Evolutionary conservation across 2,113 vertebrate species (phyloP), one percentile per base, ranked within the genome.

Genomic region (Cygnus atratus): DNA sequence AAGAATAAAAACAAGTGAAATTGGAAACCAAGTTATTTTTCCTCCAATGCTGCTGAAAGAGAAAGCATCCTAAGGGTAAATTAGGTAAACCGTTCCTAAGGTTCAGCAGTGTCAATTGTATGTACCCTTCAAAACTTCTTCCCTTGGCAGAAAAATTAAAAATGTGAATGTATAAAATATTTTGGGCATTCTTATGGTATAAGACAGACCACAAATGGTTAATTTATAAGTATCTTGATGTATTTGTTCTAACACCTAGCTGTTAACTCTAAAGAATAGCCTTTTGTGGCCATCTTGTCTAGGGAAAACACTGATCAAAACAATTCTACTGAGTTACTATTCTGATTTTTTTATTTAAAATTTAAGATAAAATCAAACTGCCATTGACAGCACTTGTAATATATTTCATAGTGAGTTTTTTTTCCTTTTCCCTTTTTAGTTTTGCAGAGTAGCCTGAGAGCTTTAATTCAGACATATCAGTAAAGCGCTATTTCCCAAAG

Each of bases 401-500:
- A n/a, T 5, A 4, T 55, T 80, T 62, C 82, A 66, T 73, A 18
- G 33, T 43, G 77, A 95, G 75, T 55, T 68, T 71, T 90, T 46
- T 90, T 82, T 46, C 37, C 63, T 41, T 92, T 91, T 70, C 77
- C 59, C 62, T 75, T 86, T 59, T 29, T 68, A 61, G 92, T 90
- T 90, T 92, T 85, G 61, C 71, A 57, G 95, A 96, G 57, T 61
- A 97, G 94, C 91, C 80, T 79, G 83, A 67, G 73, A 81, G 91
- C 65, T 85, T n/a, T 55, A 52, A 13, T 87, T 70, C 87, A 75
- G 71, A 65, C 65, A 58, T 43, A 33, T 62, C 86, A 95, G 91
- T 73, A 80, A 92, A 97, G 95, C 95, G 65, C 94, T 84, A 74
- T 93, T 98, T 92, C 95, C 95, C 94, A 48, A 73, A 95, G 90